Evolutionary conservation across 1,140 invertebrate species (phyloP), one percentile per base, ranked within the genome.

Genomic region (Drosophila yakuba): DNA sequence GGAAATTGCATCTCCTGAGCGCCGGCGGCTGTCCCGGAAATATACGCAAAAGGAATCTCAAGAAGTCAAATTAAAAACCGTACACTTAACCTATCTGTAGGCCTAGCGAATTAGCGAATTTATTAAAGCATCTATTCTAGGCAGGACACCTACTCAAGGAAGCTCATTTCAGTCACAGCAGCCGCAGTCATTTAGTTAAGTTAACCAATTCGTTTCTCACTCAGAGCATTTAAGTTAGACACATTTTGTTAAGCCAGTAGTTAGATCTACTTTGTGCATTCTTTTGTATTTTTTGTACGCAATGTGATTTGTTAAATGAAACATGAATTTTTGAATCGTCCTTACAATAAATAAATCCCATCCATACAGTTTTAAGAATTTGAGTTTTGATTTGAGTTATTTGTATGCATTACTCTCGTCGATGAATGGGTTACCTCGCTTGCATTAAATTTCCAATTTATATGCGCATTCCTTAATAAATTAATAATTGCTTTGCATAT

Each of bases 1-100:
- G 73, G 95, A 95, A 89, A 92, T 93, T 74, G 91, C 93, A 66
- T 48, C 82, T 92, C 2, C 68, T 92, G 0, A 91, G 78, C 28
- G 55, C 78, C 11, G 75, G 62, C 15, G 91, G 91, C 11, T 92
- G 91, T 69, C 89, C 91, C 43, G 91, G 91, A n/a, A 92, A 91
- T 60, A 88, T 85, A 62, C 90, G 91, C 74, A 86, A 92, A 71
- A 80, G 88, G 52, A 85, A 81, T 72, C 66, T 75, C 20, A 91
- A 86, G 59, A 91, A 91, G 80, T 77, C 75, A 69, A 91, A 80
- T 68, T 90, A 76, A 80, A 36, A 23, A 45, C 10, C 54, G 12
- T 38, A 39, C 45, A 38, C 52, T 38, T 58, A 67, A 56, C 28
- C 55, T 41, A 74, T 73, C 47, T 61, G 61, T 54, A 60, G 56